Conservation (phyloP, 2,797 vertebrate species). For the Dendrocincla tyrannina region DNA sequence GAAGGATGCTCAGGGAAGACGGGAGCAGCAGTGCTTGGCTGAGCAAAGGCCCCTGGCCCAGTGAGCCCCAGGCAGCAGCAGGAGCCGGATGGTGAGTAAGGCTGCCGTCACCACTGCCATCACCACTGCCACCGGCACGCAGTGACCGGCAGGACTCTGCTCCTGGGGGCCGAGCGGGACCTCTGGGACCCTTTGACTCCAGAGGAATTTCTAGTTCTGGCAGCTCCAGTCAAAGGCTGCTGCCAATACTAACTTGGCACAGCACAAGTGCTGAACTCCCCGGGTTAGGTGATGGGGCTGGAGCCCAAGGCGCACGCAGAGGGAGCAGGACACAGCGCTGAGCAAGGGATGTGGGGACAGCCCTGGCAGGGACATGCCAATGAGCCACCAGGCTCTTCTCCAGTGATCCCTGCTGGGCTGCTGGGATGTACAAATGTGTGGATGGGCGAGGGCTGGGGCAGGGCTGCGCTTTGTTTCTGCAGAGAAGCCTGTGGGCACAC, state of each 20-base stretch:
- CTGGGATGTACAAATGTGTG: not conserved
- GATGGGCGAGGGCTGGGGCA: not conserved
- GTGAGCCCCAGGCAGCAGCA: not conserved
- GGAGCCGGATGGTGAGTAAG: not conserved
- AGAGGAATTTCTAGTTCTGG: not conserved
- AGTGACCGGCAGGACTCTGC: not conserved
- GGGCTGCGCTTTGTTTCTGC: too few species aligned
- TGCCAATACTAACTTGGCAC: not conserved
- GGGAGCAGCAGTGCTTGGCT: not conserved
- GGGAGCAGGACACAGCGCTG: not conserved
- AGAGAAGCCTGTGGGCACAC: too few species aligned
- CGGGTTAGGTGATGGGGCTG: not conserved
- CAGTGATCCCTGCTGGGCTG: not conserved
- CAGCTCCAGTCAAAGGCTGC: not conserved
- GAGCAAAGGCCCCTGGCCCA: not conserved
- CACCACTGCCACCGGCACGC: rapidly evolving
- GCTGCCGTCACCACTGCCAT: rapidly evolving
- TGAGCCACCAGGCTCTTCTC: not conserved
- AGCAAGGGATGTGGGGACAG: rapidly evolving
- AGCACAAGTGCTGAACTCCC: not conserved
- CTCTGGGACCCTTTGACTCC: not conserved
- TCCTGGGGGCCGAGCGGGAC: not conserved
- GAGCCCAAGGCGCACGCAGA: not conserved
- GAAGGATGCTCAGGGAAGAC: not conserved
- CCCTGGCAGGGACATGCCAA: rapidly evolving